phyloP scores from a whole-genome alignment of 2,113 vertebrate genomes.

The Euleptes europaea region DNA sequence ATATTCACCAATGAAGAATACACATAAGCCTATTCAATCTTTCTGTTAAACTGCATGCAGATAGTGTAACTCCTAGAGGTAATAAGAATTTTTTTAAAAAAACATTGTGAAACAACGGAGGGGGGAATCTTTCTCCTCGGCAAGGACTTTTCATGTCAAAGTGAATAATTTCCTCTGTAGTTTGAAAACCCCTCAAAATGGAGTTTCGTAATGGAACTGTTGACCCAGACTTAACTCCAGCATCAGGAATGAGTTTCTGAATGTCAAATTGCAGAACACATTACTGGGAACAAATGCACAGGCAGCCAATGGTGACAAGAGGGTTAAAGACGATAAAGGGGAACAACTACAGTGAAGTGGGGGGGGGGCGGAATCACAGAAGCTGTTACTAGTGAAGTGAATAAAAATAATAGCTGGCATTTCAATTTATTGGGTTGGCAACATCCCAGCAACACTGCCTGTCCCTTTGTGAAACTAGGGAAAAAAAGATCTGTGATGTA shows the following conservation, averaged over 20 bases:
- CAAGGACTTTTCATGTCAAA: conserved; percentile 12
- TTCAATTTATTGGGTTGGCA: conserved; percentile 23
- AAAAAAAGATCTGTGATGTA: conserved; percentile 8
- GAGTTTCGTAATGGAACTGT: conserved; percentile 23
- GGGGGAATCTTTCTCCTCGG: conserved; percentile 5
- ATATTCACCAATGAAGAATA: background rate
- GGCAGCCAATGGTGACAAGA: conserved; percentile 15
- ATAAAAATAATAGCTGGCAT: conserved; percentile 34
- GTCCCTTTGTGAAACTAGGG: conserved; percentile 37
- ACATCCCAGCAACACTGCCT: conserved; percentile 18
- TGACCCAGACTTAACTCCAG: conserved; percentile 34
- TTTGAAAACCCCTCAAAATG: conserved; percentile 5
- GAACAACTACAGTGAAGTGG: conserved; percentile 46
- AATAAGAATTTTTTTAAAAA: conserved; percentile 14
- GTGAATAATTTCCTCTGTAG: background rate
- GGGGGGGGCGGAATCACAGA: background rate
- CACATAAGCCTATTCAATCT: background rate
- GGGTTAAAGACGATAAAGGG: conserved; percentile 40
- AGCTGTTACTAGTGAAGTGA: conserved; percentile 28
- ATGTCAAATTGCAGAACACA: conserved; percentile 23
- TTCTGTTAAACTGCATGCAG: background rate
- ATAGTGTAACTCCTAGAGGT: background rate
- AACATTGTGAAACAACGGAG: background rate
- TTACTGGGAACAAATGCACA: conserved; percentile 38
- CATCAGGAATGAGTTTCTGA: conserved; percentile 42